These are phyloP conservation scores for Conus betulinus DNA, from an alignment of 1,140 invertebrate genomes.

Conservation along the genomic window DNA sequence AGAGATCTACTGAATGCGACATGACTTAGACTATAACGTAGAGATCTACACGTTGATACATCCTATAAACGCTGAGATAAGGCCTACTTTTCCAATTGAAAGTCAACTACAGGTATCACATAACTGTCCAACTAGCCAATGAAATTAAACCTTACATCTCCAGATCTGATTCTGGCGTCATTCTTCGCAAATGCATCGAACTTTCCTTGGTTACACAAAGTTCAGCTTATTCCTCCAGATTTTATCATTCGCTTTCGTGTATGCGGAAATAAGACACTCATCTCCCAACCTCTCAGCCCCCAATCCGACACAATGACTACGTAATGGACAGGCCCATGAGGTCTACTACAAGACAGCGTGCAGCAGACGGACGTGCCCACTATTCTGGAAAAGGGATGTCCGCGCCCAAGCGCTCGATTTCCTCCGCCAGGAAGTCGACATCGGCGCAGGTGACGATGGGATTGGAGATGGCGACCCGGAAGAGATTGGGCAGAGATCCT, in stretches of 20 bases:
- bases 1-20: too few relatives aligned
- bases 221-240: not conserved
- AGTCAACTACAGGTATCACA: too few relatives aligned
- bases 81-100: too few relatives aligned
- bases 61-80: too few relatives aligned
- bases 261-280: not conserved
- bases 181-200: too few relatives aligned
- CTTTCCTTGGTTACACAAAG: too few relatives aligned
- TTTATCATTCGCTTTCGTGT: not conserved
- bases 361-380: not conserved
- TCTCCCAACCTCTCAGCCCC: not conserved
- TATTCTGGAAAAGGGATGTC: slow-evolving; percentile 65
- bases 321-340: not conserved
- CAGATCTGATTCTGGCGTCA: too few relatives aligned
- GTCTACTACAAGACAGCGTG: not conserved
- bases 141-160: too few relatives aligned
- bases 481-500: slow-evolving; percentile 95
- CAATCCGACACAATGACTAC: not conserved
- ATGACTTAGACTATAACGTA: too few relatives aligned
- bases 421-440: slow-evolving; percentile 92
- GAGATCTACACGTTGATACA: too few relatives aligned
- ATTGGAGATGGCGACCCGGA: slow-evolving; percentile 98
- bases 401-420: slow-evolving; percentile 94
- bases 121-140: too few relatives aligned
- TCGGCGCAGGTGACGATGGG: slow-evolving; percentile 91